A percentile compares a stretch with the other conserved stretches of the same genome.
These are phyloP conservation scores for Rhabditoides inermis DNA, from an alignment of 2,888 invertebrate species.

Conservation along the genomic window DNA sequence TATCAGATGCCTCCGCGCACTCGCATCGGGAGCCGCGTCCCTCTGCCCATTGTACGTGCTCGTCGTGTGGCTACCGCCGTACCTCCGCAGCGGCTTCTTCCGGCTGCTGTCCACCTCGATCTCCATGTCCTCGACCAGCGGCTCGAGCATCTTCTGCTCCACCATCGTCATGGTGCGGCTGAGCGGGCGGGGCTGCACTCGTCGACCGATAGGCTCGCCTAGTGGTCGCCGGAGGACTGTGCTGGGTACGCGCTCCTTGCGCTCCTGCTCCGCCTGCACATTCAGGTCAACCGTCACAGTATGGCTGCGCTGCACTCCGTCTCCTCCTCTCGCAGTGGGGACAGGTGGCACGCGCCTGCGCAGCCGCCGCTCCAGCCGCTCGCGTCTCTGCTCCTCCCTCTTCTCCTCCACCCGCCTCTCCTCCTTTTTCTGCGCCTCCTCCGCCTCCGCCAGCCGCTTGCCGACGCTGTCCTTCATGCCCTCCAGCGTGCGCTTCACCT, in stretches of 20 bases:
- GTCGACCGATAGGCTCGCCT: not conserved
- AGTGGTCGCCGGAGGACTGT: not conserved
- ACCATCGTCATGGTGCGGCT: slow-evolving; percentile 30
- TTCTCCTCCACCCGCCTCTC: slow-evolving; percentile 9
- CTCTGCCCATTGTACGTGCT: slow-evolving; percentile 32
- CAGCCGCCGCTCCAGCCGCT: too few relatives aligned
- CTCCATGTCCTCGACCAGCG: slow-evolving; percentile 24
- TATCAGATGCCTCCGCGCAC: slow-evolving; percentile 33
- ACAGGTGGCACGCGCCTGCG: too few relatives aligned
- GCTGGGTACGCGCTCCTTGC: not conserved
- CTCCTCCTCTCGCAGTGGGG: too few relatives aligned
- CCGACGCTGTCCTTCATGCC: too few relatives aligned
- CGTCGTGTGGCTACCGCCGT: slow-evolving; percentile 23
- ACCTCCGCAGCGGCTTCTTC: slow-evolving; percentile 11
- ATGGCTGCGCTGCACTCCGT: too few relatives aligned
- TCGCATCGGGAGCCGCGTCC: slow-evolving; percentile 34
- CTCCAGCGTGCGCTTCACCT: not conserved
- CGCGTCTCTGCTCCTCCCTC: slow-evolving; percentile 19
- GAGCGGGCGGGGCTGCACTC: slow-evolving; percentile 16
- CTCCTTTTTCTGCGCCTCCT: slow-evolving; percentile 8
- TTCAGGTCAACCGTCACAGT: too few relatives aligned
- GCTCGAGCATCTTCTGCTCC: slow-evolving; percentile 22
- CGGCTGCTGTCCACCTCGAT: slow-evolving; percentile 2
- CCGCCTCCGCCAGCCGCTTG: too few relatives aligned
- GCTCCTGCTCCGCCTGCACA: not conserved